These are phyloP conservation scores for Manis crassicaudata DNA, from an alignment of 2,797 vertebrate species.

Conservation along the genomic window DNA sequence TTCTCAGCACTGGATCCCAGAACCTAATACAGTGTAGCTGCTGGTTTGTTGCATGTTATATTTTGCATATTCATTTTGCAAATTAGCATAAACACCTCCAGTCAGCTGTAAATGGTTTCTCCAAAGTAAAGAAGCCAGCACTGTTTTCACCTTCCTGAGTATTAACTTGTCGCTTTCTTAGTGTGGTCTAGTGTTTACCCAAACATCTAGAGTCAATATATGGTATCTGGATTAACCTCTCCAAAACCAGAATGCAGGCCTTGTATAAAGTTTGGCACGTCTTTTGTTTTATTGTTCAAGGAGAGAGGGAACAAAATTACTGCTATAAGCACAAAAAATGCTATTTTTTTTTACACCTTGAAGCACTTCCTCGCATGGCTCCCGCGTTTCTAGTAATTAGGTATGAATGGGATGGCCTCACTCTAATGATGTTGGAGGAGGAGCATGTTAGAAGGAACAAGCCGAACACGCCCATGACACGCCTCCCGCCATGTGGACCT, in stretches of 20 bases:
- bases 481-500: too few relatives aligned
- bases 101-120: background rate
- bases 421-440: background rate
- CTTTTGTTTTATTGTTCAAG: background rate
- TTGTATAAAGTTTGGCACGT: background rate
- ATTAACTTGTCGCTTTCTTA: background rate
- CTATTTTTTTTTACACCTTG: too few relatives aligned
- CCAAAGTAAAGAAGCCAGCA: background rate
- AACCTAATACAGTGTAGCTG: background rate
- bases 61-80: background rate
- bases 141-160: background rate
- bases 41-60: background rate
- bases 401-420: too few relatives aligned
- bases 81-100: background rate
- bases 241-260: too few relatives aligned
- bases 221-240: background rate
- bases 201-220: too few relatives aligned
- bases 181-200: background rate
- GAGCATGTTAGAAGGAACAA: too few relatives aligned
- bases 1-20: background rate
- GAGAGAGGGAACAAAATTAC: background rate
- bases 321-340: background rate
- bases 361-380: background rate
- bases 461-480: rapidly evolving
- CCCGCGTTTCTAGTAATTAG: background rate